Evolutionary conservation across 2,113 vertebrate species (phyloP), one percentile per base, ranked within the genome.

Genomic region (Bucco capensis): DNA sequence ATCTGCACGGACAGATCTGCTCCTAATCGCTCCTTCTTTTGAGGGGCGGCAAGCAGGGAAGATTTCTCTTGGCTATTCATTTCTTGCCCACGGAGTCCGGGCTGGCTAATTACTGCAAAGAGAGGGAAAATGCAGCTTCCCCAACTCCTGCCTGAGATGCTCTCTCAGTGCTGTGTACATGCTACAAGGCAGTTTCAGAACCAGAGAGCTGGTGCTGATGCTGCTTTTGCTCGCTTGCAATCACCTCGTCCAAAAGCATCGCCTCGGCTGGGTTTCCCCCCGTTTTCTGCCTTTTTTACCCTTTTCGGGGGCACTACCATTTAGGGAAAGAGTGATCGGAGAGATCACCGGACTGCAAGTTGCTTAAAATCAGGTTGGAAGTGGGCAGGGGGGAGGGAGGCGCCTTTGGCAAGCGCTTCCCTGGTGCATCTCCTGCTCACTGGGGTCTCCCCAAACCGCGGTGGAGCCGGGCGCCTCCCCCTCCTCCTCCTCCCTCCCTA

Each of bases 351-450:
- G 86, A 75, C 83, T 90, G 94, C 85, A 95, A 96, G 95, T 92
- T 77, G 85, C 90, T 94, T 91, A 95, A 94, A 91, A 97, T 94
- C 85, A 84, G 96, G 96, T 87, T 97, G 96, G 94, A 97, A 97
- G 88, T 89, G 91, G 83, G 84, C 87, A 93, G 60, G 92, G 94
- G 94, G 94, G 89, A 91, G 92, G 93, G 86, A 95, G 95, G 92
- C 78, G 95, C 93, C 93, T 97, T 96, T 89, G 79, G 96, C 88
- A 92, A 96, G 80, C 93, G 95, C 90, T 96, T 92, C 72, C 86
- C 71, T 92, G 94, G 94, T 96, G 93, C 95, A 95, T 94, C 95
- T 94, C 95, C 96, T 88, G 86, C 90, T 94, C 96, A 96, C 96
- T 88, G 74, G 95, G 95, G 95, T 95, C 96, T 96, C 81, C 95